Evolutionary conservation across 2,113 vertebrate genomes (phyloP).

Genomic region (Hirundichthys speculiger): DNA sequence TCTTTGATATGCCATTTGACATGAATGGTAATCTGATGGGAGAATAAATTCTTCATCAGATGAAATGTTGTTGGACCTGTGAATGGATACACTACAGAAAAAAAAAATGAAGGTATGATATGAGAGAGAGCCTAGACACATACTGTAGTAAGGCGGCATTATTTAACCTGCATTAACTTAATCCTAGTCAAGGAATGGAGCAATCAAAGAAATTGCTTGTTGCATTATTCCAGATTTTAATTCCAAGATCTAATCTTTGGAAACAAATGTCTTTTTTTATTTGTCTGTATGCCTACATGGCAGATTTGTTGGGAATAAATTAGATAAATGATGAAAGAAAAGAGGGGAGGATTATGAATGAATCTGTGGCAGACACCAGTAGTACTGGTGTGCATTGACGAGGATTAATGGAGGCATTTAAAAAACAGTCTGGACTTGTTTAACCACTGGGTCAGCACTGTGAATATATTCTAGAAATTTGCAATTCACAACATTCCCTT

Average conservation of each 20-base stretch:
- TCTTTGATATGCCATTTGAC: slow-evolving; percentile 53
- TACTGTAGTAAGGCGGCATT: slow-evolving; percentile 41
- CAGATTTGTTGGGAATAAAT: slow-evolving; percentile 39
- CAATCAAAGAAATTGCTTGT: slow-evolving; percentile 51
- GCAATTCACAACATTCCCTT: slow-evolving; percentile 21
- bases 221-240: slow-evolving; percentile 64
- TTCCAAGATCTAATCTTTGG: slow-evolving; percentile 13
- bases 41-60: slow-evolving; percentile 44
- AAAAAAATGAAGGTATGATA: slow-evolving; percentile 69
- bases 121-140: slow-evolving; percentile 23
- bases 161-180: slow-evolving; percentile 32
- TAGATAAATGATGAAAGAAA: slow-evolving; percentile 29
- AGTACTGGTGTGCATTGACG: slow-evolving; percentile 53
- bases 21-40: slow-evolving; percentile 44
- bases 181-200: slow-evolving; percentile 45
- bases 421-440: slow-evolving; percentile 71
- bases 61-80: slow-evolving; percentile 38
- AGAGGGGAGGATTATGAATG: slow-evolving; percentile 62
- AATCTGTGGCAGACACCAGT: slow-evolving; percentile 53
- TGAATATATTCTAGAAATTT: slow-evolving; percentile 48
- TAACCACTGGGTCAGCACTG: slow-evolving; percentile 56
- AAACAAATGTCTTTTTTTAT: slow-evolving; percentile 9
- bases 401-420: slow-evolving; percentile 59
- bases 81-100: slow-evolving; percentile 49
- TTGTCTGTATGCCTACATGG: slow-evolving; percentile 13